Percentiles rank a stretch among this genome's conserved stretches.
Evolutionary conservation across 2,888 invertebrate genomes (phyloP).

Genomic region (Helleia helle): DNA sequence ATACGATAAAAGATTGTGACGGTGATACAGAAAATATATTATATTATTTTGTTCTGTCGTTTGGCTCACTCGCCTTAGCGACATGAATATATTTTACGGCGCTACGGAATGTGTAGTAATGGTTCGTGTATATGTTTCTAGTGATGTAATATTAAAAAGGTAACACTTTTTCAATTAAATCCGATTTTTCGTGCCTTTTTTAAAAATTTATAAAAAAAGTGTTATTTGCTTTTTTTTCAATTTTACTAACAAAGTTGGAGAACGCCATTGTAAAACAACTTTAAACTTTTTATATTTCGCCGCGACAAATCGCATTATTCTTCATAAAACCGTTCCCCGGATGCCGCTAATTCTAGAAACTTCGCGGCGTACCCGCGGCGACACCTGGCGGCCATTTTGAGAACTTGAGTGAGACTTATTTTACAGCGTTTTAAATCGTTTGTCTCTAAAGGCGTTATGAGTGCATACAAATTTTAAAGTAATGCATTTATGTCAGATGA

Average conservation of each 20-base stretch:
- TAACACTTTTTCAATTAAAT: too few relatives aligned
- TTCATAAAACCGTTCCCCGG: conserved; percentile 27
- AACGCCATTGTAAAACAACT: conserved; percentile 16
- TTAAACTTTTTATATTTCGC: conserved; percentile 24
- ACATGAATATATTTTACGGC: too few relatives aligned
- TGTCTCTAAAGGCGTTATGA: background rate
- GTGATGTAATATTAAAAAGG: too few relatives aligned
- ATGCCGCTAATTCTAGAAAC: conserved; percentile 36
- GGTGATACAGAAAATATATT: too few relatives aligned
- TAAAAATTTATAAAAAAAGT: background rate
- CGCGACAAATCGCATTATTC: conserved; percentile 31
- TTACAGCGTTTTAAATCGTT: conserved; percentile 10
- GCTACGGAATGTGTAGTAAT: too few relatives aligned
- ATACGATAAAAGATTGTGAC: too few relatives aligned
- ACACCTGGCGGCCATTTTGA: conserved; percentile 44
- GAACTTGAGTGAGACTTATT: conserved; percentile 26
- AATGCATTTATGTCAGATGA: background rate
- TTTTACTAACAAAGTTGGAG: conserved; percentile 15
- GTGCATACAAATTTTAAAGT: background rate
- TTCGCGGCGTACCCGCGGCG: conserved; percentile 28
- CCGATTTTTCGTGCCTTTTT: background rate
- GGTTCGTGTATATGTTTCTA: too few relatives aligned
- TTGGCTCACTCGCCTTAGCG: too few relatives aligned
- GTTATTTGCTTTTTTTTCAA: conserved; percentile 15
- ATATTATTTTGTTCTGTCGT: too few relatives aligned